Evolutionary conservation across 2,113 vertebrate species (phyloP), one percentile per base, ranked within the genome.

Genomic region (Colistium nudipinnis): DNA sequence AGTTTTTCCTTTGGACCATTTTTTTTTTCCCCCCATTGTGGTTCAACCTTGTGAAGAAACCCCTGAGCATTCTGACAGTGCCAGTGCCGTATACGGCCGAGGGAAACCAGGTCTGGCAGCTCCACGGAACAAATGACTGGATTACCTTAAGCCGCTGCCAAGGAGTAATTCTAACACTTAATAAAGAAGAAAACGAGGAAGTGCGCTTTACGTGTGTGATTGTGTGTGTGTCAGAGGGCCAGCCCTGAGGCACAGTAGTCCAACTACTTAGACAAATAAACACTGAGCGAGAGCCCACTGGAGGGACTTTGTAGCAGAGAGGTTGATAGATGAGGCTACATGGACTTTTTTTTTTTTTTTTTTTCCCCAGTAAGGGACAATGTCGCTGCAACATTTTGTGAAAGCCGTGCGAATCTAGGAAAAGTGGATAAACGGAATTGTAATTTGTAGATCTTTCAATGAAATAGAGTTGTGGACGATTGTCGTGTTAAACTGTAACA

Each of bases 91-190:
- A 90, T 87, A 87, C 55, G 78, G 75, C 75, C 22, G 72, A 81
- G 48, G 88, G 90, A 93, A 92, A 92, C 88, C 45, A 89, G 83
- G 75, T 90, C 86, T 93, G 90, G 89, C 93, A 93, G 92, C 81
- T 91, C 85, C 65, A 88, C 68, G 87, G 86, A 92, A 88, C 86
- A 89, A 91, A 92, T 92, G 83, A 92, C 87, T 88, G 87, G 88
- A 93, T 93, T 92, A 92, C 88, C 86, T 87, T 91, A 85, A 90
- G 84, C 84, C 77, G 87, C 86, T 91, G 92, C 89, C 90, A 92
- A 86, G 83, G 84, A 90, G 88, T 89, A 86, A 91, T 89, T 93
- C 88, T 90, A 89, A 92, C 92, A 94, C 92, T 92, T 93, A 92
- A 93, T 93, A 91, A 93, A 92, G 85, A 74, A 83, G n/a, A 74